Evolutionary conservation across 2,888 invertebrate species (phyloP), one percentile per base, ranked within the genome.

Genomic region (Phaonia tiefii): DNA sequence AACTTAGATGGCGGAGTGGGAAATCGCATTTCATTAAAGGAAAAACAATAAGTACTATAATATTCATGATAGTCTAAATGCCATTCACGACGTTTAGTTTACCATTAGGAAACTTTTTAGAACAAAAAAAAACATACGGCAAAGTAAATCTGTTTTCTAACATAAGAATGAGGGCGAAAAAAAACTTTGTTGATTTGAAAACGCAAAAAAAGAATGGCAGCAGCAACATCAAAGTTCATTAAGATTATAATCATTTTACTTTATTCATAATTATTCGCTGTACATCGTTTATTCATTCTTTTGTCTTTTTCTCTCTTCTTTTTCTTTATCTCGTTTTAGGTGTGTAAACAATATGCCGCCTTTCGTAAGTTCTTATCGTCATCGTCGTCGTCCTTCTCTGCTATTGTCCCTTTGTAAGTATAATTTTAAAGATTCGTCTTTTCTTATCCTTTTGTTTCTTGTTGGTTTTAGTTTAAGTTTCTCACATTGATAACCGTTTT

Each of bases 401-500:
- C 31, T 8, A 31, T 31, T 31, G 31, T 31, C 8, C 8, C 8
- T 3, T 31, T 31, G 31, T 31, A 31, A 31, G 31, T 31, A 31
- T 8, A 31, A 31, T 5, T 31, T 31, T 31, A 31, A 31, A 31
- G 8, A 31, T 5, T 5, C 3, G 8, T 31, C 31, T 31, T 31
- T 31, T 3, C 31, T 31, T 31, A 31, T 31, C 31, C 3, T 31
- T 3, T 31, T 31, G 3, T 31, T 31, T 31, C 8, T 31, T 31
- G 3, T 31, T 31, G 31, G 10, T 44, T 17, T 71, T 8, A 56
- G 15, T 42, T 8, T 63, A 60, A 49, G 51, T 49, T 72, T 75
- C 66, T 44, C 74, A 75, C 42, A 66, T 65, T 79, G 65, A 79
- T 71, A 75, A 66, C 71, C 79, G 26, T 11, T 37, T 58, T 54